A percentile compares a stretch with the other conserved stretches of the same genome.
phyloP scores from a whole-genome alignment of 2,113 vertebrate species.

The Pyxicephalus adspersus region DNA sequence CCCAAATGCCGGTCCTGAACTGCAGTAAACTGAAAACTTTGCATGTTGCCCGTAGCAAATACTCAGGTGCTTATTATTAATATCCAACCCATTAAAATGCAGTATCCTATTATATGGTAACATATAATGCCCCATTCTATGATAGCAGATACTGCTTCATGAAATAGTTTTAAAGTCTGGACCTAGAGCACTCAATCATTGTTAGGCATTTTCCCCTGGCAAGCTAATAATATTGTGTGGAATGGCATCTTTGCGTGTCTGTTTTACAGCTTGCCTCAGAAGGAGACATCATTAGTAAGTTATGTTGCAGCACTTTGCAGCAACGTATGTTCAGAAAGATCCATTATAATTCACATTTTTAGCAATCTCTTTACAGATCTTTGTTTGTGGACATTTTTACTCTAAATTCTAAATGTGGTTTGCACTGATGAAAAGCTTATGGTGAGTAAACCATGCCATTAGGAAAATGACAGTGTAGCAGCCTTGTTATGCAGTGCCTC shows the following conservation, averaged over 20 bases:
- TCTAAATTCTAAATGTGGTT: constrained; percentile 1
- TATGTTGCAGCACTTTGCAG: constrained; percentile 11
- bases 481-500: constrained; percentile 34
- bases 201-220: neutral
- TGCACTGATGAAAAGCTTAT: constrained; percentile 27
- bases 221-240: neutral
- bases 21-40: neutral
- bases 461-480: constrained; percentile 14
- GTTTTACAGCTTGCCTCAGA: neutral
- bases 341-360: constrained; percentile 4
- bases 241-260: neutral
- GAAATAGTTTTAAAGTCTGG: neutral
- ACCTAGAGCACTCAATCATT: neutral
- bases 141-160: neutral
- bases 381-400: neutral
- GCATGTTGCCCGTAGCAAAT: no score
- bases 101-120: no score
- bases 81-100: no score
- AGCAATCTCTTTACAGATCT: neutral
- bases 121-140: no score
- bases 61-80: no score
- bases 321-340: neutral
- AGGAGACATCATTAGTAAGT: constrained; percentile 6
- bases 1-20: neutral
- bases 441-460: constrained; percentile 1